Conservation (phyloP, 2,888 invertebrate genomes). For the Sialis lutaria region DNA sequence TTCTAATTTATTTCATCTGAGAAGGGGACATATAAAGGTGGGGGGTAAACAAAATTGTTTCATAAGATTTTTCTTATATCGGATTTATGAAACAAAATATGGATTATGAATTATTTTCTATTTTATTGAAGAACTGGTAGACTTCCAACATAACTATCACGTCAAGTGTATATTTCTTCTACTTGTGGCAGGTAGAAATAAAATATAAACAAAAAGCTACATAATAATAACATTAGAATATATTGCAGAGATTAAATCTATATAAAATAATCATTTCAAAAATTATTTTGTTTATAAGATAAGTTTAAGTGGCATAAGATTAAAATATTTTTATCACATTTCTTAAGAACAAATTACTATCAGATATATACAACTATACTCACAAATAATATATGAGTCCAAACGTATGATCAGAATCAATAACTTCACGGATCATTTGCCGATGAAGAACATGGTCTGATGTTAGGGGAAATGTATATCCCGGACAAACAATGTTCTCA, state of each 20-base stretch:
- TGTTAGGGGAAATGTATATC: constrained; percentile 61
- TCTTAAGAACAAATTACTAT: background rate
- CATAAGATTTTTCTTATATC: too few species aligned
- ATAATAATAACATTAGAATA: constrained; percentile 17
- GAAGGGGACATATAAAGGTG: too few species aligned
- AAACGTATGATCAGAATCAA: constrained; percentile 41
- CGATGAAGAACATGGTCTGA: constrained; percentile 33
- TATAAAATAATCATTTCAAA: too few species aligned
- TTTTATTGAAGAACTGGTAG: too few species aligned
- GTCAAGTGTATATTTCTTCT: too few species aligned
- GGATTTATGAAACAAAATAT: too few species aligned
- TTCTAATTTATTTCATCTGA: too few species aligned
- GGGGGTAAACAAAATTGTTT: too few species aligned
- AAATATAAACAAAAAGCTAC: constrained; percentile 16
- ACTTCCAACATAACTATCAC: too few species aligned
- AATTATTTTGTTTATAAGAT: background rate
- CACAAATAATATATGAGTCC: constrained; percentile 37
- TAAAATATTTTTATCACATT: background rate
- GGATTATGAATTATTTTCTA: too few species aligned
- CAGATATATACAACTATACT: constrained; percentile 12
- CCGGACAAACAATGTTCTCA: constrained; percentile 50
- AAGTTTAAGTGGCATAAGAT: background rate
- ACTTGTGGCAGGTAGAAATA: too few species aligned
- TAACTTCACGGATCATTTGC: constrained; percentile 36
- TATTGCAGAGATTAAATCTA: background rate